Evolutionary conservation across 1,140 invertebrate genomes (phyloP).

Genomic region (Eriocheir sinensis): DNA sequence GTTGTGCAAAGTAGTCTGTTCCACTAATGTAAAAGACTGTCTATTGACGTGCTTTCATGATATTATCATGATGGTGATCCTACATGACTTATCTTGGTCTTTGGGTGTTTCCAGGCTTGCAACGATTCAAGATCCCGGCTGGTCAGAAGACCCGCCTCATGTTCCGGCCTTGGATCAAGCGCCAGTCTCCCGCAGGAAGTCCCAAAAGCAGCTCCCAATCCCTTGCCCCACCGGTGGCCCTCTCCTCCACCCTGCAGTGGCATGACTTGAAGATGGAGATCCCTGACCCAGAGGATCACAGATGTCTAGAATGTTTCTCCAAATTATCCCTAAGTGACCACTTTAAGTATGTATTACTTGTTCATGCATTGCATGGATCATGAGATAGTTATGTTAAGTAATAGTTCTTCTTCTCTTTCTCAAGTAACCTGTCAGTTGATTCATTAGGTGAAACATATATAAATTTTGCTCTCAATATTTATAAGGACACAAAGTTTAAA

Average conservation of each 20-base stretch:
- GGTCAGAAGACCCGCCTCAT: constrained; percentile 8
- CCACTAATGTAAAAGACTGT: too few species aligned
- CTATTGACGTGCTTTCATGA: not conserved
- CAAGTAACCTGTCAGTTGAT: too few species aligned
- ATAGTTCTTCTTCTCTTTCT: too few species aligned
- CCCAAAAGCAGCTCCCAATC: not conserved
- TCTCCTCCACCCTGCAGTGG: not conserved
- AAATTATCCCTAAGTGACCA: not conserved
- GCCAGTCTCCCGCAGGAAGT: not conserved
- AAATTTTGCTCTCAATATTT: too few species aligned
- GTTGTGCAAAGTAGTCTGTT: too few species aligned
- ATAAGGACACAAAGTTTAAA: too few species aligned
- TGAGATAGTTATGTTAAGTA: too few species aligned
- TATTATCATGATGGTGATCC: too few species aligned
- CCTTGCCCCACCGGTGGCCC: not conserved
- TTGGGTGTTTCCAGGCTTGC: not conserved
- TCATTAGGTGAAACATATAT: too few species aligned
- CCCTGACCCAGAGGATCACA: not conserved
- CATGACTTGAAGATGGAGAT: not conserved
- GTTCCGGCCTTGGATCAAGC: constrained; percentile 30
- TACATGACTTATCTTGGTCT: too few species aligned
- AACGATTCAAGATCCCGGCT: constrained; percentile 14
- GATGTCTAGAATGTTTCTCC: not conserved
- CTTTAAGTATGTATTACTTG: not conserved
- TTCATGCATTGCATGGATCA: too few species aligned